Percentiles rank a stretch among this genome's conserved stretches.
Conservation (phyloP, 2,888 invertebrate species). For the Lydus trimaculatus region DNA sequence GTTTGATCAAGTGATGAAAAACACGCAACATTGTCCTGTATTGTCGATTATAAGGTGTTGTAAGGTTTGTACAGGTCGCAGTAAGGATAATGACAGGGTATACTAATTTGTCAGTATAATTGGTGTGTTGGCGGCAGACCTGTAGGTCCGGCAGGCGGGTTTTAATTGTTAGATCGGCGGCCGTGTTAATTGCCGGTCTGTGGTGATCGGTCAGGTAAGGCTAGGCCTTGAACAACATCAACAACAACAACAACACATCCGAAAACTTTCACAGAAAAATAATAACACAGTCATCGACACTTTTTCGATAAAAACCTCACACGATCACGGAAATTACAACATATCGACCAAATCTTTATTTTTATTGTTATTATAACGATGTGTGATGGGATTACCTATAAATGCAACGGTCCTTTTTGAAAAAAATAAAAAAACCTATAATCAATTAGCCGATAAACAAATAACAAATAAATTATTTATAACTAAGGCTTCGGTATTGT, state of each 20-base stretch:
- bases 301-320: conserved; percentile 26
- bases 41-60: conserved; percentile 25
- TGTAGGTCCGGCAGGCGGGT: conserved; percentile 53
- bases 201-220: conserved; percentile 37
- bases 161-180: conserved; percentile 58
- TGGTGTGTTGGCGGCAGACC: conserved; percentile 53
- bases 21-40: conserved; percentile 32
- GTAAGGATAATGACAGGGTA: conserved; percentile 54
- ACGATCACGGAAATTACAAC: conserved; percentile 34
- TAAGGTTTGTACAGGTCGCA: conserved; percentile 35
- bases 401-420: not conserved
- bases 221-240: conserved; percentile 13
- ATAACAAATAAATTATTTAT: conserved; percentile 58
- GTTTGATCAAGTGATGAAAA: conserved; percentile 20
- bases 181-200: conserved; percentile 52
- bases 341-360: conserved; percentile 8
- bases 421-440: no score
- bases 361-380: not conserved
- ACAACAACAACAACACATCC: conserved; percentile 15
- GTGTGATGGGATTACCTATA: not conserved
- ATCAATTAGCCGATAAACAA: conserved; percentile 58
- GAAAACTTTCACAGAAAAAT: conserved; percentile 4
- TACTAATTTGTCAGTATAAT: conserved; percentile 59
- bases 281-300: conserved; percentile 18
- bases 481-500: conserved; percentile 53